These are phyloP conservation scores for Junco hyemalis DNA, from an alignment of 2,113 vertebrate genomes.

Conservation along the genomic window DNA sequence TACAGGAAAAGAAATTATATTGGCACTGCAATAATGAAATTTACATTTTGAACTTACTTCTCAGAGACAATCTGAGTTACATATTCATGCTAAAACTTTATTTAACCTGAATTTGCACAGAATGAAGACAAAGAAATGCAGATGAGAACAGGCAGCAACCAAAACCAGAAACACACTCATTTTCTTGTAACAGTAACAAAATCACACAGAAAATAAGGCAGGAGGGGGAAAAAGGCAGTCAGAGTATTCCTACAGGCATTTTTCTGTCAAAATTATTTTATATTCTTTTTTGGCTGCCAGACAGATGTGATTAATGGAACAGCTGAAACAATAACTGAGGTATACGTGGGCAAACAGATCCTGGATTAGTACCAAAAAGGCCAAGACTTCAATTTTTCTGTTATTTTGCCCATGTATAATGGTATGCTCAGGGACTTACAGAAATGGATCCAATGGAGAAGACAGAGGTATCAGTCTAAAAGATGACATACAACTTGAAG, in stretches of 20 bases:
- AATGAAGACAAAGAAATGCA: background rate
- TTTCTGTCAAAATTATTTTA: background rate
- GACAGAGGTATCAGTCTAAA: background rate
- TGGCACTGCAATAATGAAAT: background rate
- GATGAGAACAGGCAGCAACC: background rate
- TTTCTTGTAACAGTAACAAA: background rate
- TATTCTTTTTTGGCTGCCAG: background rate
- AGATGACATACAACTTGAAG: fast-evolving
- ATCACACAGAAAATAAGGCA: background rate
- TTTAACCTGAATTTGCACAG: background rate
- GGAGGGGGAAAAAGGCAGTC: background rate
- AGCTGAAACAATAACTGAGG: background rate
- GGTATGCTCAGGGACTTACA: background rate
- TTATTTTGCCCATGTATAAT: background rate
- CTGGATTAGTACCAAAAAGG: background rate
- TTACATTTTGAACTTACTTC: background rate
- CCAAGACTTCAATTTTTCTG: background rate
- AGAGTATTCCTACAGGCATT: background rate
- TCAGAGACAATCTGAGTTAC: background rate
- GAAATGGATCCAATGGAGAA: background rate
- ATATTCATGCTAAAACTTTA: background rate
- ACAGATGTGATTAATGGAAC: background rate
- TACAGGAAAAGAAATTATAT: background rate
- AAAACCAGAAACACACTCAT: background rate
- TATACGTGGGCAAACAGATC: background rate